Base-by-base conservation (phyloP, 2,113 vertebrate genomes). In the Rhodinocichla rosea region DNA sequence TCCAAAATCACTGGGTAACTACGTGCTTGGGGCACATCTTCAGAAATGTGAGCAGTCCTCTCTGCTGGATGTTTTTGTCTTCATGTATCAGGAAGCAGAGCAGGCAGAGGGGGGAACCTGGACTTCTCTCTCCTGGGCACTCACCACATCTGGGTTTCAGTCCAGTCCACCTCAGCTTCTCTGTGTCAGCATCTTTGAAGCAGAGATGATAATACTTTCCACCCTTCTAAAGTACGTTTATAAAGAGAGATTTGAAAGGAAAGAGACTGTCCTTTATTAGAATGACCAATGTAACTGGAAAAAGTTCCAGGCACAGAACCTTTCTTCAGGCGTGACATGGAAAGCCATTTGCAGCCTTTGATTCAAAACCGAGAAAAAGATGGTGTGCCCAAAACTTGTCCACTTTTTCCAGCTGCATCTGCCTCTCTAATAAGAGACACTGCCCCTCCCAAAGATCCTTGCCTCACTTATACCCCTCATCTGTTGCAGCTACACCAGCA, bases 361-460 rank as follows among this genome's bases (percentile, higher is more conserved):
- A 63, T 83, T 88, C 59, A 69, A 79, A 73, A 39, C 63, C 65
- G 40, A 69, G 78, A 30, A 80, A 62, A 83, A 62, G 8, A 37
- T 11, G 20, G 24, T n/a, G 53, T 3, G 2, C 69, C 69, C 56
- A 55, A 84, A 84, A 82, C 35, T 89, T 70, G 56, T 70, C 71
- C 2, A 5, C n/a, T 81, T 96, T 96, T 94, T 78, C 90, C 90
- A 85, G 53, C 57, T 87, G 84, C 81, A 79, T 87, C 85, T 85
- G 88, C 71, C 73, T 45, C 68, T 77, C 71, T 60, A 69, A 35
- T 27, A 80, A 50, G 59, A 92, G 75, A 83, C 42, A 62, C 32
- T 3, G 1, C 18, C n/a, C 37, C 57, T 79, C 65, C 70, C 79
- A 45, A 23, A 0, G 3, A 90, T 35, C 59, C 37, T 42, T 18